These are phyloP conservation scores for Podotricha telesiphe DNA, from an alignment of 2,888 invertebrate species.

Conservation along the genomic window DNA sequence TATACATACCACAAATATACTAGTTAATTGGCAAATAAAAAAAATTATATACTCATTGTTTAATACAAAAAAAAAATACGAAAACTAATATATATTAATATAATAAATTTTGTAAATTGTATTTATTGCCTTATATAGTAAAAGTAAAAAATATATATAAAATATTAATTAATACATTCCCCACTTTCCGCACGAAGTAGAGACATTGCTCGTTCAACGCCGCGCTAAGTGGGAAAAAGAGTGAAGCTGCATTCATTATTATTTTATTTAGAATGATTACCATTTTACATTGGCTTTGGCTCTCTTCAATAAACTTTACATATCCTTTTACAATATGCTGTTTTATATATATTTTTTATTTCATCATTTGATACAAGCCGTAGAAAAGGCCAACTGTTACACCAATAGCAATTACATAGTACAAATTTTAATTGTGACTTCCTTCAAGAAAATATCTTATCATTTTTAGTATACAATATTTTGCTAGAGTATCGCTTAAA, in stretches of 20 bases:
- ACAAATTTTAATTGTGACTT: constrained; percentile 1
- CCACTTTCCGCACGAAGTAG: too few relatives aligned
- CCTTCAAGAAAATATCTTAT: constrained; percentile 1
- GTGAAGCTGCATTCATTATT: too few relatives aligned
- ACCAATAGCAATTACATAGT: not conserved
- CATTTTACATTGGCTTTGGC: not conserved
- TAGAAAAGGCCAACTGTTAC: not conserved
- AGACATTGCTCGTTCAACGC: too few relatives aligned
- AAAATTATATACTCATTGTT: constrained; percentile 56
- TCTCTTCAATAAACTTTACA: constrained; percentile 1
- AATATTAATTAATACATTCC: not conserved
- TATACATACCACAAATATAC: constrained; percentile 67
- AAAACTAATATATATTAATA: not conserved
- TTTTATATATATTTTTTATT: not conserved
- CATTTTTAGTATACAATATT: constrained; percentile 6
- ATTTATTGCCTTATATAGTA: constrained; percentile 7
- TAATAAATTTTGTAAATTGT: constrained; percentile 11
- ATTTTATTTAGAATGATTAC: constrained; percentile 1
- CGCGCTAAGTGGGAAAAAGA: too few relatives aligned
- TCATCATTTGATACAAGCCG: not conserved
- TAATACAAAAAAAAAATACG: not conserved
- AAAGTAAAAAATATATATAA: not conserved
- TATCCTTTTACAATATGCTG: not conserved
- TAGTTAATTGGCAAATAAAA: constrained; percentile 65
- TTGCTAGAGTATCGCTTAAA: constrained; percentile 1